Base-by-base conservation (phyloP, 1,140 invertebrate genomes). In the Pseudomyrmex gracilis region DNA sequence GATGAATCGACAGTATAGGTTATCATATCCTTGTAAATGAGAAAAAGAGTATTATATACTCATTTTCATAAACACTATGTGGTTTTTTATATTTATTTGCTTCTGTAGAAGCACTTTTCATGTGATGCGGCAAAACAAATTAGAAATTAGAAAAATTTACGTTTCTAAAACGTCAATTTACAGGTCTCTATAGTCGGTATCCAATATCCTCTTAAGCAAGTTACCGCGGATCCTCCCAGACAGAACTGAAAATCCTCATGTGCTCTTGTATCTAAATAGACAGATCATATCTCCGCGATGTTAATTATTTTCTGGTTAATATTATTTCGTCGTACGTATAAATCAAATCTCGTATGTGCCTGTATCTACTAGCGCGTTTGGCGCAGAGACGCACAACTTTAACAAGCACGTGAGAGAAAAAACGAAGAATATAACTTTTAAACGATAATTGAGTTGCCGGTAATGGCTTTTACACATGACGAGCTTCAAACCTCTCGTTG, bases 361-460 rank as follows among this genome's bases (percentile, higher is more conserved):
- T 67, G 43, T 45, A 55, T 61, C 5, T 34, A 7, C 47, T 47
- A 22, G n/a, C 17, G 55, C 47, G 64, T 66, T 66, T 66, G 64
- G 58, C 53, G 22, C 22, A 53, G 60, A 60, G 20, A 82, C 57
- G 58, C 24, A 70, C 13, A 73, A 73, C 49, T 82, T 73, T 60
- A 82, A 73, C 78, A 73, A 82, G 66, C 47, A 55, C 67, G 73
- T 17, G 22, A 20, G 53, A 43, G 49, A 13, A 53, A 43, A 53
- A 57, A 9, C 12, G 15, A 20, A 2, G 4, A 5, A 34, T 34
- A 55, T 43, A 47, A 60, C 17, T 47, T 61, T 13, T 67, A 55
- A 53, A 20, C 61, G 76, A 83, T 87, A 87, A 86, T 87, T 86
- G 86, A 83, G 86, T 86, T 86, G 67, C 85, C 70, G 64, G 67